Conservation (phyloP, 2,888 invertebrate genomes). For the Cosmopolites sordidus region DNA sequence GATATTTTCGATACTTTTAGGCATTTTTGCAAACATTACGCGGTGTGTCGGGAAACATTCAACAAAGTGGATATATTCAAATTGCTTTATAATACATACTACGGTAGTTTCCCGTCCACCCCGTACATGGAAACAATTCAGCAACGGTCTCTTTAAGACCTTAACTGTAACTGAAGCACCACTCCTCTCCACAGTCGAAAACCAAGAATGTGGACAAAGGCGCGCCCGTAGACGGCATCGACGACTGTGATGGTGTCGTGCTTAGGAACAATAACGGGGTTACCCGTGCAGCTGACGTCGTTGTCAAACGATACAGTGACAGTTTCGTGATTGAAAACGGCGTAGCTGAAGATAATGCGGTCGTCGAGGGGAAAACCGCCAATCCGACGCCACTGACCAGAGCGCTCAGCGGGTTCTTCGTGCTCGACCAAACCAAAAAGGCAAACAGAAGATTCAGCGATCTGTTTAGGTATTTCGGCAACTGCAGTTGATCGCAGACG, state of each 20-base stretch:
- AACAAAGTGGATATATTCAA: too few relatives aligned
- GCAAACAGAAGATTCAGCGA: constrained; percentile 44
- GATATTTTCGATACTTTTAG: too few relatives aligned
- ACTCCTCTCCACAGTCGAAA: neutral
- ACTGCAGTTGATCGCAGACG: too few relatives aligned
- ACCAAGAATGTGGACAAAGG: neutral
- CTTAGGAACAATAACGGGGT: constrained; percentile 13
- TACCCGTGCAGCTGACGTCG: constrained; percentile 5
- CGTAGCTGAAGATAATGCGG: constrained; percentile 14
- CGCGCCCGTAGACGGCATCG: neutral
- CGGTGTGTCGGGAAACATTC: too few relatives aligned
- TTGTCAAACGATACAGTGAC: constrained; percentile 42
- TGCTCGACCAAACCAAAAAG: constrained; percentile 35
- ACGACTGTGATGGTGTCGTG: constrained; percentile 22
- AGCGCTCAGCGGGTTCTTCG: constrained; percentile 41
- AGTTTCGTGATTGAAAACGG: constrained; percentile 43
- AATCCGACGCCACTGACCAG: constrained; percentile 31
- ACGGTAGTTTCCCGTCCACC: too few relatives aligned
- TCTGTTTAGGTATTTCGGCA: constrained; percentile 35
- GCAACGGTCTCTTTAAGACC: too few relatives aligned
- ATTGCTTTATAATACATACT: too few relatives aligned
- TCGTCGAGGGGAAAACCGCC: constrained; percentile 9
- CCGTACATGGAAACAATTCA: too few relatives aligned
- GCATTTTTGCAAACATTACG: too few relatives aligned
- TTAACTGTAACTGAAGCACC: too few relatives aligned